phyloP scores from a whole-genome alignment of 2,888 invertebrate genomes.

The Steinernema carpocapsae region DNA sequence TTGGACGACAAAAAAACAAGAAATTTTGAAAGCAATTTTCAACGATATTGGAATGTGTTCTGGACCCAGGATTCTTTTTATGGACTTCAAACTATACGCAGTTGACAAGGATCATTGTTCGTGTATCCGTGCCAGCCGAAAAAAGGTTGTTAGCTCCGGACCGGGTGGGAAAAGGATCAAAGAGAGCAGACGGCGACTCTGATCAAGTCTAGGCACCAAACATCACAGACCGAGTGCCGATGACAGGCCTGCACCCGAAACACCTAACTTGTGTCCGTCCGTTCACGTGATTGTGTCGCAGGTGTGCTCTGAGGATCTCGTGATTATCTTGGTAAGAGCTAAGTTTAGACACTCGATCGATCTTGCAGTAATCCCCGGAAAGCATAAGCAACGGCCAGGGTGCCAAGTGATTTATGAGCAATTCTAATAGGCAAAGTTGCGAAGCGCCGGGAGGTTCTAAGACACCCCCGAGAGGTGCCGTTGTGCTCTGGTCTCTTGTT shows the following conservation, averaged over 20 bases:
- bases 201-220: background rate
- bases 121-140: too few species aligned
- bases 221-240: background rate
- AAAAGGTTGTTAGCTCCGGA: background rate
- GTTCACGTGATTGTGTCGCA: too few species aligned
- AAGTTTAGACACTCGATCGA: conserved; percentile 6
- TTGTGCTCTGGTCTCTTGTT: background rate
- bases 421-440: background rate
- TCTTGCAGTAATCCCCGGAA: background rate
- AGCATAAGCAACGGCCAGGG: background rate
- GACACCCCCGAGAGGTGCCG: background rate
- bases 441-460: background rate
- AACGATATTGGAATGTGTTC: too few species aligned
- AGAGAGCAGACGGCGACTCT: background rate
- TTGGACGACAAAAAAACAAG: too few species aligned
- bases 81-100: too few species aligned
- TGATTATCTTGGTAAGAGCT: background rate
- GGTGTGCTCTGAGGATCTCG: too few species aligned
- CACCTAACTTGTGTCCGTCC: background rate
- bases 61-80: too few species aligned
- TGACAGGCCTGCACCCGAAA: background rate
- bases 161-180: background rate
- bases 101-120: too few species aligned
- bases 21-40: too few species aligned
- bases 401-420: background rate